Evolutionary conservation across 2,888 invertebrate species (phyloP).

Genomic region (Villa cingulata): DNA sequence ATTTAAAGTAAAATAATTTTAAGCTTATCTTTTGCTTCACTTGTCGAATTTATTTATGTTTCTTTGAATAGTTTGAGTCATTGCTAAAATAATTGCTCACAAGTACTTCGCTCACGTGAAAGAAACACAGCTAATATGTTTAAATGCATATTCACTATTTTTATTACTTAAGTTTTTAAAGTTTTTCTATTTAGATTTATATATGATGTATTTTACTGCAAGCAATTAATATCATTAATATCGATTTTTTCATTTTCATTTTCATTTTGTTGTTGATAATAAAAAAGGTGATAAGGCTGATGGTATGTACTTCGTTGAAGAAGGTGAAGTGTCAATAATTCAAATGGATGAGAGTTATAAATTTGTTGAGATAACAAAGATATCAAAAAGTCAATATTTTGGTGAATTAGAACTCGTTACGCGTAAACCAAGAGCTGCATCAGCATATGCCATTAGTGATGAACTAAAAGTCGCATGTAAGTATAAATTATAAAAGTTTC

Average conservation of each 20-base stretch:
- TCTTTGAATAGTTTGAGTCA: no score
- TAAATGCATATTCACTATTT: no score
- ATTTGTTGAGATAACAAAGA: constrained; percentile 58
- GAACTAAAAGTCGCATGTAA: constrained; percentile 89
- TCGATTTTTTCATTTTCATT: neutral
- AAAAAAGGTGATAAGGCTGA: constrained; percentile 76
- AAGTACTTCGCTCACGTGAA: no score
- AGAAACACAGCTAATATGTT: no score
- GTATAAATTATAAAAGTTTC: constrained; percentile 39
- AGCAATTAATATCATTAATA: no score
- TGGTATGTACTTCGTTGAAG: constrained; percentile 97
- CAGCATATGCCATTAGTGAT: constrained; percentile 64
- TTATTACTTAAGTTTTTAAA: no score
- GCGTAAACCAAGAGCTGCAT: constrained; percentile 92
- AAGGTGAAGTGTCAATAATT: constrained; percentile 76
- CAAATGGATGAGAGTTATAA: constrained; percentile 75
- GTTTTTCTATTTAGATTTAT: no score
- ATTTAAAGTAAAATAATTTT: no score
- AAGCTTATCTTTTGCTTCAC: no score
- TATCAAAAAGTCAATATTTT: constrained; percentile 74
- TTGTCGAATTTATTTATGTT: no score
- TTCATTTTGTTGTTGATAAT: no score
- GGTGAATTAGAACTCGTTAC: constrained; percentile 95
- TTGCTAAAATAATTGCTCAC: no score
- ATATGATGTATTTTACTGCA: neutral